These are phyloP conservation scores for Adelosebastes latens DNA, from an alignment of 2,797 vertebrate genomes.

Conservation along the genomic window DNA sequence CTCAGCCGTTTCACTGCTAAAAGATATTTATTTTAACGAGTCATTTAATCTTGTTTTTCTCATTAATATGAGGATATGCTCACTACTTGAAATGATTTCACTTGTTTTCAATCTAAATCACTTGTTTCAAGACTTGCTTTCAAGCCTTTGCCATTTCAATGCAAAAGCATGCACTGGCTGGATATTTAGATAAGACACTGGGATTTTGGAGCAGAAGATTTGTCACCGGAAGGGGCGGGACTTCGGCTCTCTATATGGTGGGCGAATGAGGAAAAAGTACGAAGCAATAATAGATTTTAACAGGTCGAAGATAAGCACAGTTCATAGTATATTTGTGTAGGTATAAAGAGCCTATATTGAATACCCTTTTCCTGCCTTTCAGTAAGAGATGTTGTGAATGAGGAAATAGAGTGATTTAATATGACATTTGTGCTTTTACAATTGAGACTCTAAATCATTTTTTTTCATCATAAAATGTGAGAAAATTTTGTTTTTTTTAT, in stretches of 20 bases:
- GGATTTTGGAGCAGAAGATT: not conserved
- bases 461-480: too few species aligned
- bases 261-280: too few species aligned
- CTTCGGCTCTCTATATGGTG: too few species aligned
- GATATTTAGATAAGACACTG: not conserved
- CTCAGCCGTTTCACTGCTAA: not conserved
- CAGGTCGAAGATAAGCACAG: too few species aligned
- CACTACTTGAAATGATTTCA: not conserved
- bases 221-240: not conserved
- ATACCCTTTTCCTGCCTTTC: too few species aligned
- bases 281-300: too few species aligned
- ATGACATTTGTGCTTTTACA: too few species aligned
- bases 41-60: not conserved
- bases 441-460: too few species aligned
- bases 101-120: not conserved
- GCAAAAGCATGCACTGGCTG: not conserved
- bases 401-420: too few species aligned
- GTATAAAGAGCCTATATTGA: too few species aligned
- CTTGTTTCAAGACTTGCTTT: not conserved
- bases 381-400: too few species aligned
- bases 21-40: not conserved
- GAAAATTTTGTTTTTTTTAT: fast-evolving
- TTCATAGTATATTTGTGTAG: too few species aligned
- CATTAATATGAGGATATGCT: not conserved
- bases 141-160: not conserved